Conservation (phyloP, 2,113 vertebrate genomes). For the Oreochromis tanganicae region DNA sequence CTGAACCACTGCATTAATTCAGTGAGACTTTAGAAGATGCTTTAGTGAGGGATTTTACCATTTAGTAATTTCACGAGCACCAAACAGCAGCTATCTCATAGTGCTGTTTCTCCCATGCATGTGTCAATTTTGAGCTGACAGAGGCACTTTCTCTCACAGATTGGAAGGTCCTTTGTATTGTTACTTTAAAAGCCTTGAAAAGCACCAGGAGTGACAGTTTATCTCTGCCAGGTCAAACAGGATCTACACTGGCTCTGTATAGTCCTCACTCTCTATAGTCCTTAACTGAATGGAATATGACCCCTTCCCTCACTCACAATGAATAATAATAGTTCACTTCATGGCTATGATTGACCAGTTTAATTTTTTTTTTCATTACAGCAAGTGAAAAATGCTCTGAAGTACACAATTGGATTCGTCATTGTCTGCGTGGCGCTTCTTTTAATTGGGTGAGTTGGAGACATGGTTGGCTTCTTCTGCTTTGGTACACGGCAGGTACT, state of each 20-base stretch:
- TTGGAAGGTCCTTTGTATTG: slow-evolving; percentile 52
- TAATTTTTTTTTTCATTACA: slow-evolving; percentile 68
- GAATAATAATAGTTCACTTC: slow-evolving; percentile 45
- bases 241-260: slow-evolving; percentile 28
- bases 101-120: slow-evolving; percentile 21
- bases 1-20: not conserved
- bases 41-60: not conserved
- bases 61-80: not conserved
- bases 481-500: slow-evolving; percentile 13
- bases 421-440: slow-evolving; percentile 86
- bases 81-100: not conserved
- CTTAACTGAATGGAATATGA: slow-evolving; percentile 30
- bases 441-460: slow-evolving; percentile 90
- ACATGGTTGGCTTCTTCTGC: slow-evolving; percentile 13
- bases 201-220: slow-evolving; percentile 29
- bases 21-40: not conserved
- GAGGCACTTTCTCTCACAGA: slow-evolving; percentile 51
- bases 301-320: slow-evolving; percentile 6
- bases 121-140: slow-evolving; percentile 64
- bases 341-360: slow-evolving; percentile 34
- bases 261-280: slow-evolving; percentile 23
- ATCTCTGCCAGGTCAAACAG: slow-evolving; percentile 38
- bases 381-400: slow-evolving; percentile 92
- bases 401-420: slow-evolving; percentile 88
- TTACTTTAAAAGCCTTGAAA: slow-evolving; percentile 60